These are phyloP conservation scores for Notocelia uddmanniana DNA, from an alignment of 2,888 invertebrate species.

Conservation along the genomic window DNA sequence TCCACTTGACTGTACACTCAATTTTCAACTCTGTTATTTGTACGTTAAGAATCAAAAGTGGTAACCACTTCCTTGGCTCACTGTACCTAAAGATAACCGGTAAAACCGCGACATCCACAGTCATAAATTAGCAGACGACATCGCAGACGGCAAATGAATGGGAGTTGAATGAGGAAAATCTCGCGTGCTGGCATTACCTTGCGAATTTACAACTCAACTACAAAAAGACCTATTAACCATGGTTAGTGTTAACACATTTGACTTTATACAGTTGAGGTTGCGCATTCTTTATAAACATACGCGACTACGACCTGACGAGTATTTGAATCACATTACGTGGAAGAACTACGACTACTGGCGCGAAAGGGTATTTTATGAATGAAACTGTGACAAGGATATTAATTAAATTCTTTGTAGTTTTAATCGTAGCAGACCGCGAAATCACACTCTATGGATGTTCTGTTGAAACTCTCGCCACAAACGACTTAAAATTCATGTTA, in stretches of 20 bases:
- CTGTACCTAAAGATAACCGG: neutral
- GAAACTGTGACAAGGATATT: conserved; percentile 5
- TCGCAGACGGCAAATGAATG: conserved; percentile 29
- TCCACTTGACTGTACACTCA: too few relatives aligned
- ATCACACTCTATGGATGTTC: too few relatives aligned
- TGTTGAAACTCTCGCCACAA: too few relatives aligned
- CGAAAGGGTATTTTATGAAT: conserved; percentile 14
- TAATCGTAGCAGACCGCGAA: too few relatives aligned
- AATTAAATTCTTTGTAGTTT: neutral
- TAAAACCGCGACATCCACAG: conserved; percentile 3
- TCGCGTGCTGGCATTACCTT: conserved; percentile 19
- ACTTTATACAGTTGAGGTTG: neutral
- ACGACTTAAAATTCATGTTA: too few relatives aligned
- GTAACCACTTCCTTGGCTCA: too few relatives aligned
- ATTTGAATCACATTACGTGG: conserved; percentile 30
- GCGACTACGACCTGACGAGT: conserved; percentile 5
- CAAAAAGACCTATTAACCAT: conserved; percentile 1
- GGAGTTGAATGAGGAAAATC: conserved; percentile 31
- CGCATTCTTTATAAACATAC: neutral
- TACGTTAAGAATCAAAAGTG: too few relatives aligned
- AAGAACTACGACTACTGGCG: neutral
- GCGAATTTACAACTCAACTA: neutral
- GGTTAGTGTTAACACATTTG: neutral
- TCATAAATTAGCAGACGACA: conserved; percentile 21
- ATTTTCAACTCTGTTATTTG: too few relatives aligned